Conservation (phyloP, 2,113 vertebrate species). For the Sapajus apella region DNA sequence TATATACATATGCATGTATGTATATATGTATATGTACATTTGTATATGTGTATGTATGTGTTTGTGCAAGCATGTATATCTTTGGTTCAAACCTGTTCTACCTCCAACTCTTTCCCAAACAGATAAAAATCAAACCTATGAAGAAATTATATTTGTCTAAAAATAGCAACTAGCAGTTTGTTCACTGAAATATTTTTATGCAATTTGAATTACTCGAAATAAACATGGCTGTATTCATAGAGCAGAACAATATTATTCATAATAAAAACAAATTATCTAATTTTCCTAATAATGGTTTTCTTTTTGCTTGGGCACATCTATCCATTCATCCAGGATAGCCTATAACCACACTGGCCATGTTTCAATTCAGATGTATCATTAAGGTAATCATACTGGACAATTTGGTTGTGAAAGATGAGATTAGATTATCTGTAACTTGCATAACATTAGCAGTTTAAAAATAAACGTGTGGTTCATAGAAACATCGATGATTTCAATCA, state of each 20-base stretch:
- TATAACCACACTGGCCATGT: not conserved
- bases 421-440: constrained; percentile 58
- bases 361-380: constrained; percentile 21
- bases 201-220: constrained; percentile 34
- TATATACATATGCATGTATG: too few species aligned
- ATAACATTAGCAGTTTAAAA: constrained; percentile 46
- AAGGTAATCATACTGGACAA: constrained; percentile 6
- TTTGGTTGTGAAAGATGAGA: constrained; percentile 42
- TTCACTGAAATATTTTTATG: constrained; percentile 29
- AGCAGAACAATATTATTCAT: not conserved
- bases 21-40: not conserved
- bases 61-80: rapidly evolving
- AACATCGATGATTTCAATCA: constrained; percentile 35
- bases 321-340: not conserved
- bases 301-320: not conserved
- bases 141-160: not conserved
- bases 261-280: not conserved
- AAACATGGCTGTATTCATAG: not conserved
- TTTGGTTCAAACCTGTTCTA: not conserved
- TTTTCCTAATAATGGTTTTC: not conserved
- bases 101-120: not conserved
- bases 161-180: not conserved
- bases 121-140: not conserved
- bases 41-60: not conserved
- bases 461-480: constrained; percentile 39